Evolutionary conservation across 2,113 vertebrate genomes (phyloP).

Genomic region (Gopherus evgoodei): DNA sequence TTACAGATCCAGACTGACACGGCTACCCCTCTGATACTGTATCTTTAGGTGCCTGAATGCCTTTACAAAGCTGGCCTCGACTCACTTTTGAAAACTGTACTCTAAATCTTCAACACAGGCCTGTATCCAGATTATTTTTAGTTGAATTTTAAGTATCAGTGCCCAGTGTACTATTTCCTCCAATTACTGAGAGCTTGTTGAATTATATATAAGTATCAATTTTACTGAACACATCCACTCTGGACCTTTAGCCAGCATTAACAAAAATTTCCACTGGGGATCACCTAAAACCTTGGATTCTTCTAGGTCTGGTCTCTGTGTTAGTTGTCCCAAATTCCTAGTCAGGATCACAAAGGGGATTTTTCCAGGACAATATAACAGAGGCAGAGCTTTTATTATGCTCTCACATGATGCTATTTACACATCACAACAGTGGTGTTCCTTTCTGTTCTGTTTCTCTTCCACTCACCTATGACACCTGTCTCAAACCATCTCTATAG

Average conservation of each 20-base stretch:
- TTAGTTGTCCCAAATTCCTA: neutral
- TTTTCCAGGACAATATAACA: neutral
- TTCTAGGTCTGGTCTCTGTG: neutral
- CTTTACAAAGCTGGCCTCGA: neutral
- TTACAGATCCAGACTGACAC: no score
- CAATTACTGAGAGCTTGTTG: neutral
- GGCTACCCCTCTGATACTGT: neutral
- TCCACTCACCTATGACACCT: neutral
- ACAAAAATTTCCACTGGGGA: neutral
- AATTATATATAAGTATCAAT: neutral
- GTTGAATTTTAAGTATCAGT: neutral
- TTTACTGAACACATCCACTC: neutral
- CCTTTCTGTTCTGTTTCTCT: neutral
- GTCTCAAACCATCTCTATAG: no score
- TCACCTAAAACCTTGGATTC: neutral
- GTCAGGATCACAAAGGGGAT: neutral
- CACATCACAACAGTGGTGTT: neutral
- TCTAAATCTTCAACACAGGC: neutral
- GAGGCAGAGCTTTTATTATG: neutral
- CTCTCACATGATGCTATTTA: neutral
- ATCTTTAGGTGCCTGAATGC: neutral
- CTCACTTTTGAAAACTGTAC: neutral
- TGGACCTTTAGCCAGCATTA: neutral
- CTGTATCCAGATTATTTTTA: neutral
- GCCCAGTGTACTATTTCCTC: neutral